phyloP scores from a whole-genome alignment of 2,797 vertebrate species.

The Distichodus sexfasciatus region DNA sequence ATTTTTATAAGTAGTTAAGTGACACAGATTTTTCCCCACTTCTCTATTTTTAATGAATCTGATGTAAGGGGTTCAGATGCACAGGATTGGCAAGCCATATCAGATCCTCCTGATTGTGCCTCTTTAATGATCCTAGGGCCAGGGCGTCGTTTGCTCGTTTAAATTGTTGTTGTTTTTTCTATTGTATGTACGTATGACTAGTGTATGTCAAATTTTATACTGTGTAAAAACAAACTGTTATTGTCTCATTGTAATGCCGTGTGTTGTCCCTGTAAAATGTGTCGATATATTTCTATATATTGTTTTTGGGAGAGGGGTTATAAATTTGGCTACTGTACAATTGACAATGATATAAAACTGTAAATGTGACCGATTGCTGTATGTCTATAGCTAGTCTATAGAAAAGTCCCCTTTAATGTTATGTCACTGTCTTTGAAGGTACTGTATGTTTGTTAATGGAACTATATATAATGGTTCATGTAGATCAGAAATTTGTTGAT shows the following conservation, averaged over 20 bases:
- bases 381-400: not conserved
- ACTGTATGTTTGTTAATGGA: not conserved
- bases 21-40: too few species aligned
- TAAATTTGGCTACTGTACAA: not conserved
- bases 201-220: not conserved
- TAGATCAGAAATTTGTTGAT: constrained; percentile 49
- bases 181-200: not conserved
- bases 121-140: not conserved
- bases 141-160: not conserved
- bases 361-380: not conserved
- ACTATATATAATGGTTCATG: constrained; percentile 50
- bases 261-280: not conserved
- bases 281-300: not conserved
- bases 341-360: not conserved
- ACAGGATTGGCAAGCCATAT: not conserved
- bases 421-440: not conserved
- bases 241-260: not conserved
- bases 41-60: too few species aligned
- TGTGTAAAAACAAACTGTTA: not conserved
- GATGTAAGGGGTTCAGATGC: not conserved
- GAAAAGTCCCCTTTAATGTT: not conserved
- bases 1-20: too few species aligned
- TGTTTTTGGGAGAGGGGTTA: not conserved
- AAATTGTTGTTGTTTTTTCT: not conserved
- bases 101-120: not conserved